Evolutionary conservation across 2,888 invertebrate species (phyloP).

Genomic region (Stenurella melanura): DNA sequence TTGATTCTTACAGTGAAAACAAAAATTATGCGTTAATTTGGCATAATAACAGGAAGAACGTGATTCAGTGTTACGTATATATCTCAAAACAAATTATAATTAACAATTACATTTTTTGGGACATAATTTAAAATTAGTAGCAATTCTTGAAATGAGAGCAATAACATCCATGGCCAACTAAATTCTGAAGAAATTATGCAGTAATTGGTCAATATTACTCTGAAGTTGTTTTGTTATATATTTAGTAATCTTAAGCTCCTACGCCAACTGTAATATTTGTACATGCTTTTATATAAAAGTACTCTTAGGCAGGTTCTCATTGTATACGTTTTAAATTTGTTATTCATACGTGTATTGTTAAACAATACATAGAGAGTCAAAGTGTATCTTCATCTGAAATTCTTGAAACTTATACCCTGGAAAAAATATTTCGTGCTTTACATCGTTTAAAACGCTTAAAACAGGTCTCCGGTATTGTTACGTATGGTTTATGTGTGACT

Average conservation of each 20-base stretch:
- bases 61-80: not conserved
- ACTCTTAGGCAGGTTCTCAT: slow-evolving; percentile 11
- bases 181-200: not conserved
- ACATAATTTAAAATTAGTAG: not conserved
- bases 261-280: slow-evolving; percentile 9
- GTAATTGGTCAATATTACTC: not conserved
- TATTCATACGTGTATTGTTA: slow-evolving; percentile 67
- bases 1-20: not conserved
- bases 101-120: not conserved
- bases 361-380: slow-evolving; percentile 65
- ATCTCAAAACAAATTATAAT: not conserved
- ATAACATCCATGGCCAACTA: not conserved
- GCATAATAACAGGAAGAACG: not conserved
- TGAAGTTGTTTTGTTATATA: too few species aligned
- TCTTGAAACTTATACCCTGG: slow-evolving; percentile 61
- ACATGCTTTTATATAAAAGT: slow-evolving; percentile 7
- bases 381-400: slow-evolving; percentile 70
- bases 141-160: not conserved
- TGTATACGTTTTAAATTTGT: slow-evolving; percentile 59
- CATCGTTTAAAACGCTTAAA: slow-evolving; percentile 63
- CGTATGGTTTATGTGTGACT: slow-evolving; percentile 58
- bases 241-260: too few species aligned
- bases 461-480: slow-evolving; percentile 60
- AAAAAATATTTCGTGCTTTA: slow-evolving; percentile 65
- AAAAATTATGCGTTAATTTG: not conserved